A percentile compares a stretch with the other conserved stretches of the same genome.
Evolutionary conservation across 2,797 vertebrate species (phyloP).

Genomic region (Mormyrops attenuatus): DNA sequence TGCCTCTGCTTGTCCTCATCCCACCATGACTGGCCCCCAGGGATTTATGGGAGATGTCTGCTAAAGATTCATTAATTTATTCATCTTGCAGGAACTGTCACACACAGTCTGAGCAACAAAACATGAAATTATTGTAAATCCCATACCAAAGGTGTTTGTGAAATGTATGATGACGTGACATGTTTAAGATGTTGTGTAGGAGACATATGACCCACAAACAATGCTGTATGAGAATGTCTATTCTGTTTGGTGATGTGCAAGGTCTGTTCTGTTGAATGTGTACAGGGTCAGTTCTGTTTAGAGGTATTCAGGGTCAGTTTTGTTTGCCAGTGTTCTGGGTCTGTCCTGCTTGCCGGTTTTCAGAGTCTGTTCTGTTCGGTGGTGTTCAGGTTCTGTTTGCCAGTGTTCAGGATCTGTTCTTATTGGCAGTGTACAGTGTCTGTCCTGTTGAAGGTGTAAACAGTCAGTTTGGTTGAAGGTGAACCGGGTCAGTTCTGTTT

Average conservation of each 20-base stretch:
- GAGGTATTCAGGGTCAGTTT: not conserved
- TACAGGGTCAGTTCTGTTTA: not conserved
- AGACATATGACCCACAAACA: not conserved
- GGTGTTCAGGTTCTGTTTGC: not conserved
- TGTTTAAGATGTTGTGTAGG: not conserved
- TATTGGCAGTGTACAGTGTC: not conserved
- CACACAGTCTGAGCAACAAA: not conserved
- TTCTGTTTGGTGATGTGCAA: not conserved
- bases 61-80: not conserved
- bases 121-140: not conserved
- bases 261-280: not conserved
- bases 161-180: not conserved
- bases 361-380: not conserved
- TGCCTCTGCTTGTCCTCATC: not conserved
- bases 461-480: not conserved
- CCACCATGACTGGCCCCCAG: not conserved
- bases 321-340: not conserved
- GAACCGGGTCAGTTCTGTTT: not conserved
- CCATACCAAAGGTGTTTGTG: not conserved
- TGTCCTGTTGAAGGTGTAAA: not conserved
- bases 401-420: not conserved
- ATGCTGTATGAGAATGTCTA: not conserved
- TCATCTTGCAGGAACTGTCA: not conserved
- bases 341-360: not conserved
- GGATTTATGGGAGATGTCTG: not conserved